Evolutionary conservation across 1,140 invertebrate genomes (phyloP).

Genomic region (Adelges cooleyi): DNA sequence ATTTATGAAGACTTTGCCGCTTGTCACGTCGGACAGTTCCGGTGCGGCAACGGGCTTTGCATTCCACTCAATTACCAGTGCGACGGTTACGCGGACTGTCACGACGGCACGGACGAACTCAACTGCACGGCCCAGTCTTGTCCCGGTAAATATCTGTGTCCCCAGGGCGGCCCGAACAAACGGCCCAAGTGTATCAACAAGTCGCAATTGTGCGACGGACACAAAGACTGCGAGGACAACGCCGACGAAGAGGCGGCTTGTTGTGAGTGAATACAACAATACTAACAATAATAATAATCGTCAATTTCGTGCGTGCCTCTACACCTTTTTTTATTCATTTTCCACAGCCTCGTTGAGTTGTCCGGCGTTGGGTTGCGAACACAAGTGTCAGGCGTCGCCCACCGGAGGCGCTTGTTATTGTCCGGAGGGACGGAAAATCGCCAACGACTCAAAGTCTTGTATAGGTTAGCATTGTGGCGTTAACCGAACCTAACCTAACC

Average conservation of each 20-base stretch:
- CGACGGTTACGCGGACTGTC: conserved; percentile 71
- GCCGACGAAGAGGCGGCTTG: conserved; percentile 80
- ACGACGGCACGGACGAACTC: conserved; percentile 76
- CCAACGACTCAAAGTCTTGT: conserved; percentile 73
- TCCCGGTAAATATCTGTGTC: conserved; percentile 84
- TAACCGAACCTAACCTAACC: no score
- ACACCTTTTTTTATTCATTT: conserved; percentile 22
- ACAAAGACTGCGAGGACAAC: conserved; percentile 76
- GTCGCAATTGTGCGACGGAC: conserved; percentile 77
- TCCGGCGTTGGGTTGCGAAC: conserved; percentile 67
- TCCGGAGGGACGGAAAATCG: conserved; percentile 58
- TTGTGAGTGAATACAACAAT: conserved; percentile 51
- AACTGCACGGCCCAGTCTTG: conserved; percentile 82
- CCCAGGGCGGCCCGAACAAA: conserved; percentile 54
- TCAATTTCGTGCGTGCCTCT: not conserved
- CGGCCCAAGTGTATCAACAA: conserved; percentile 76
- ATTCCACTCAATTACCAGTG: conserved; percentile 74
- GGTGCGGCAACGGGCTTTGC: conserved; percentile 85
- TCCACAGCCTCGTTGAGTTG: conserved; percentile 64
- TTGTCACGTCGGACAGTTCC: conserved; percentile 82
- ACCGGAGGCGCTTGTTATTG: conserved; percentile 83
- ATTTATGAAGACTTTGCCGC: conserved; percentile 73
- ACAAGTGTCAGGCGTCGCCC: conserved; percentile 78
- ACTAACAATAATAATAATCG: not conserved
- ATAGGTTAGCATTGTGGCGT: conserved; percentile 45